phyloP scores from a whole-genome alignment of 1,140 invertebrate species.

The Fopius arisanus region DNA sequence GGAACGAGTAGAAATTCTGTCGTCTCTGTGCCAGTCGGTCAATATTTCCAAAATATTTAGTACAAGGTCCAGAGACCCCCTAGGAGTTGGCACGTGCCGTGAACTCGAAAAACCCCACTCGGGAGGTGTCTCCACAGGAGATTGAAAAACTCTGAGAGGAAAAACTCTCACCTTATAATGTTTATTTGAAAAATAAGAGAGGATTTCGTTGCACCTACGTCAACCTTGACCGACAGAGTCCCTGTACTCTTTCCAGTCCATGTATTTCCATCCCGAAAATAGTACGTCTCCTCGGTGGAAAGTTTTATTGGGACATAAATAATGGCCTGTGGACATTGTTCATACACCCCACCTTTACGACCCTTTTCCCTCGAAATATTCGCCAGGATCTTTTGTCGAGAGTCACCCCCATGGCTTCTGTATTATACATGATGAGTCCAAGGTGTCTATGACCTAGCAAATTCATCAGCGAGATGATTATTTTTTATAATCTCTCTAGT shows the following conservation, averaged over 20 bases:
- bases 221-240: constrained; percentile 3
- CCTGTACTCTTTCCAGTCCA: background rate
- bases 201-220: background rate
- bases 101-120: background rate
- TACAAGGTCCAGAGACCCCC: constrained; percentile 26
- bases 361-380: background rate
- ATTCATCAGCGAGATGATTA: background rate
- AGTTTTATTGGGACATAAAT: constrained; percentile 25
- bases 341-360: background rate
- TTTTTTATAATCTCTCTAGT: background rate
- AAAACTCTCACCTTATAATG: background rate
- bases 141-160: constrained; percentile 1
- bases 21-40: constrained; percentile 21
- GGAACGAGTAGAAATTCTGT: background rate
- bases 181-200: background rate
- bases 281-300: background rate
- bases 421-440: constrained; percentile 3
- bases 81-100: constrained; percentile 17
- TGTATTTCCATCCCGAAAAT: background rate
- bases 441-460: background rate
- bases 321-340: background rate
- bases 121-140: constrained; percentile 1
- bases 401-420: background rate
- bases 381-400: background rate
- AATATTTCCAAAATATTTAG: constrained; percentile 36